A percentile compares a stretch with the other conserved stretches of the same genome.
phyloP scores from a whole-genome alignment of 2,888 invertebrate genomes.

The Cartodere bifasciata region DNA sequence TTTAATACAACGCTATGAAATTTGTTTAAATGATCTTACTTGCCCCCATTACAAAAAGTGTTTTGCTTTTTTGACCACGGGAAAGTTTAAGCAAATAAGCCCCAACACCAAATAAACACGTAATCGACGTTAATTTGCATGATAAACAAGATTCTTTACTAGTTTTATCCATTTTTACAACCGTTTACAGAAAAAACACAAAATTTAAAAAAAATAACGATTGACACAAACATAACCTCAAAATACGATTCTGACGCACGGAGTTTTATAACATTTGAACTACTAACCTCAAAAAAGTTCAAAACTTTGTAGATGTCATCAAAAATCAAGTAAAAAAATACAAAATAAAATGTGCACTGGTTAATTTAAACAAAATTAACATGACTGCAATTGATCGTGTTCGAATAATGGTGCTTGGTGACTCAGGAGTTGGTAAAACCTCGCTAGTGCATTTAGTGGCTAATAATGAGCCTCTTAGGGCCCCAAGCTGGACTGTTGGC shows the following conservation, averaged over 20 bases:
- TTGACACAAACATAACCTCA: too few species aligned
- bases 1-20: slow-evolving; percentile 6
- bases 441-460: slow-evolving; percentile 86
- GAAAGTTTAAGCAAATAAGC: slow-evolving; percentile 26
- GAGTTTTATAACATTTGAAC: too few species aligned
- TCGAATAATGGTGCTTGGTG: slow-evolving; percentile 82
- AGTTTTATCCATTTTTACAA: slow-evolving; percentile 13
- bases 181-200: too few species aligned
- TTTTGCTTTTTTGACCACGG: slow-evolving; percentile 19
- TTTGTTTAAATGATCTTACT: slow-evolving; percentile 6
- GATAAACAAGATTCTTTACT: slow-evolving; percentile 22
- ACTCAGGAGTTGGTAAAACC: slow-evolving; percentile 93
- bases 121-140: slow-evolving; percentile 29
- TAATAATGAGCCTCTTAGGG: slow-evolving; percentile 70
- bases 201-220: too few species aligned
- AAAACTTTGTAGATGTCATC: too few species aligned
- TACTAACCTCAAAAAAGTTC: too few species aligned
- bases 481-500: slow-evolving; percentile 93
- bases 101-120: slow-evolving; percentile 27
- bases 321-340: too few species aligned
- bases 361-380: too few species aligned
- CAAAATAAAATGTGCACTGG: too few species aligned
- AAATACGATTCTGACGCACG: too few species aligned
- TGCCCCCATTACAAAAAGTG: too few species aligned
- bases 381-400: slow-evolving; percentile 84